Evolutionary conservation across 2,797 vertebrate species (phyloP).

Genomic region (Tenualosa thibaudeaui): DNA sequence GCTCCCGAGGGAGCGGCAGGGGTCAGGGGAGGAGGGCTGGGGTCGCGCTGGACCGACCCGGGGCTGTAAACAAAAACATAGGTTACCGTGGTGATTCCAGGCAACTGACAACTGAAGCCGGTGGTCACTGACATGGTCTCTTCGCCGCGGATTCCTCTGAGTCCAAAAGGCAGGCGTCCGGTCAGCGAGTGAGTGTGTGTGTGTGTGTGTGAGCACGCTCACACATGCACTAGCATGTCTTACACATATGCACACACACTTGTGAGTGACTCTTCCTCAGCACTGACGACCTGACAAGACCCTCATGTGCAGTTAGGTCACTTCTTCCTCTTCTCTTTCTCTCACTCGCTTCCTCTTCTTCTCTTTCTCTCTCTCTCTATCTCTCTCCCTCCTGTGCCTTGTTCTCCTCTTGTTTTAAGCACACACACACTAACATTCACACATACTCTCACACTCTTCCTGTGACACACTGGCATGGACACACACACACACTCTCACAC

Average conservation of each 20-base stretch:
- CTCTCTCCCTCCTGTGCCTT: slow-evolving; percentile 40
- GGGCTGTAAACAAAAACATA: slow-evolving; percentile 99
- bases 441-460: not conserved
- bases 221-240: slow-evolving; percentile 37
- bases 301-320: slow-evolving; percentile 56
- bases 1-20: slow-evolving; percentile 73
- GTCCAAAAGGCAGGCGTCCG: slow-evolving; percentile 56
- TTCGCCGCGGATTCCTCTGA: slow-evolving; percentile 64
- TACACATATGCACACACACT: slow-evolving; percentile 66
- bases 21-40: slow-evolving; percentile 79
- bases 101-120: slow-evolving; percentile 84
- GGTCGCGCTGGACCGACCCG: slow-evolving; percentile 80
- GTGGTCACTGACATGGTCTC: slow-evolving; percentile 78
- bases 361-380: not conserved
- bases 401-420: slow-evolving; percentile 38
- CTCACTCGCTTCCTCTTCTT: slow-evolving; percentile 33
- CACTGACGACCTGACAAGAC: slow-evolving; percentile 62
- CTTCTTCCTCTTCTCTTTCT: slow-evolving; percentile 52
- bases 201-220: slow-evolving; percentile 27
- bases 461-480: not conserved
- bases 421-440: slow-evolving; percentile 6
- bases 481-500: slow-evolving; percentile 26
- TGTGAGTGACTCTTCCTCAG: slow-evolving; percentile 40
- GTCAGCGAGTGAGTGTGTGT: slow-evolving; percentile 27
- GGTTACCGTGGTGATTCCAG: slow-evolving; percentile 91